Conservation (phyloP, 1,140 invertebrate species). For the Drosophila teissieri region DNA sequence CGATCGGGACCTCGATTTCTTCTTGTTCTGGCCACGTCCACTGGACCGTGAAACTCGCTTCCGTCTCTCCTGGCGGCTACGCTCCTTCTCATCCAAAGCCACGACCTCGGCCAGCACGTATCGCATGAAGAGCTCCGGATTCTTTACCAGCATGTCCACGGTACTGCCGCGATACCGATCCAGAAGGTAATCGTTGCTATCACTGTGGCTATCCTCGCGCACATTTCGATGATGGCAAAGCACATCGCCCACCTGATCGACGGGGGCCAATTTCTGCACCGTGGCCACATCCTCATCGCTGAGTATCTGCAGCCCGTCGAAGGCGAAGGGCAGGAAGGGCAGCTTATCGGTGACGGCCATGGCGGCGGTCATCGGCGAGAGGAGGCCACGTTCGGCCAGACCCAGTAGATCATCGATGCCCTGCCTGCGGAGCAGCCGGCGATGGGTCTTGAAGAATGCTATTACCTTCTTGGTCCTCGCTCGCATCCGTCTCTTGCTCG, state of each 20-base stretch:
- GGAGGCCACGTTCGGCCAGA: conserved; percentile 15
- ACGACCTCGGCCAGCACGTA: too few relatives aligned
- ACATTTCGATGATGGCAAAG: background rate
- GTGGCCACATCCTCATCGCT: conserved; percentile 5
- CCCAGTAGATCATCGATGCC: conserved; percentile 43
- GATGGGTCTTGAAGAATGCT: conserved; percentile 76
- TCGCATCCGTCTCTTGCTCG: conserved; percentile 27
- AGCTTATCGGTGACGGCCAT: conserved; percentile 31
- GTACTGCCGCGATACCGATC: too few relatives aligned
- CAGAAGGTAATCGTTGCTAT: too few relatives aligned
- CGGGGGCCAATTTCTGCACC: background rate
- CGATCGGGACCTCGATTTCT: too few relatives aligned
- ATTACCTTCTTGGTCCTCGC: conserved; percentile 90
- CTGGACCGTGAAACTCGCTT: too few relatives aligned
- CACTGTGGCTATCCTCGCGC: too few relatives aligned
- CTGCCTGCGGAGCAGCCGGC: conserved; percentile 45
- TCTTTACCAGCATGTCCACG: too few relatives aligned
- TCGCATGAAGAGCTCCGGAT: too few relatives aligned
- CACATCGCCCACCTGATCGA: conserved; percentile 26
- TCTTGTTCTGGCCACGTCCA: too few relatives aligned
- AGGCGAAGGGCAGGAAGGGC: conserved; percentile 42
- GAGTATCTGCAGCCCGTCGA: conserved; percentile 34
- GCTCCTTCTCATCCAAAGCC: too few relatives aligned
- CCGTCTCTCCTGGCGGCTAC: too few relatives aligned
- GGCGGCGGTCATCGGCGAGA: conserved; percentile 2